phyloP scores from a whole-genome alignment of 1,140 invertebrate species.

The Amphibalanus amphitrite region DNA sequence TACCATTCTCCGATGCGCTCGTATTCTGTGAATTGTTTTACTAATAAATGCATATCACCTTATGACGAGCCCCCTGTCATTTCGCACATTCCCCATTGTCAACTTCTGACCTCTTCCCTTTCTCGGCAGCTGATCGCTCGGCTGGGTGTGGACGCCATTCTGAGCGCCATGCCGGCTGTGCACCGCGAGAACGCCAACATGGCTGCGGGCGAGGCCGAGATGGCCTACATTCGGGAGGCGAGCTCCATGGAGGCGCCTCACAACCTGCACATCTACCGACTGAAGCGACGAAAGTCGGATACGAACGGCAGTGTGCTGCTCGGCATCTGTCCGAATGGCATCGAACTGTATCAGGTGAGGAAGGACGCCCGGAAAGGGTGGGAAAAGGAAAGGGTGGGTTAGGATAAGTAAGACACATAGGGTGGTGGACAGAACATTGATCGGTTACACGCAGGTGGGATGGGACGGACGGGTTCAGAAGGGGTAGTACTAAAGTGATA shows the following conservation, averaged over 20 bases:
- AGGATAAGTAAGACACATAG: too few relatives aligned
- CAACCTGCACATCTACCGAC: constrained; percentile 77
- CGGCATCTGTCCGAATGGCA: constrained; percentile 65
- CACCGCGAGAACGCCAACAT: constrained; percentile 58
- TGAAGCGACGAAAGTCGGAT: constrained; percentile 59
- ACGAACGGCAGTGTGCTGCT: constrained; percentile 38
- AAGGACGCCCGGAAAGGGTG: too few relatives aligned
- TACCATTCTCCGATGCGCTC: too few relatives aligned
- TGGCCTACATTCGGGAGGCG: constrained; percentile 73
- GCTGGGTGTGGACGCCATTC: constrained; percentile 40
- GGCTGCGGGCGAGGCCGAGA: constrained; percentile 54
- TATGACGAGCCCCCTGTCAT: too few relatives aligned
- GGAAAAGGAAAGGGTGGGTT: too few relatives aligned
- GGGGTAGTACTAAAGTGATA: too few relatives aligned
- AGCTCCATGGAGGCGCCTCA: constrained; percentile 66
- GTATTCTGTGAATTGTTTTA: too few relatives aligned
- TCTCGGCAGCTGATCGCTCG: constrained; percentile 30
- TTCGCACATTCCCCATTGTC: too few relatives aligned
- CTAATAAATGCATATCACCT: too few relatives aligned
- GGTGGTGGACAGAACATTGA: too few relatives aligned
- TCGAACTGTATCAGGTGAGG: constrained; percentile 48
- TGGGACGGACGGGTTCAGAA: too few relatives aligned
- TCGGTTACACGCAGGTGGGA: too few relatives aligned
- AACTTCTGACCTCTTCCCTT: background rate
- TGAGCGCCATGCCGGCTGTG: constrained; percentile 37